These are phyloP conservation scores for Gandaritis pyraliata DNA, from an alignment of 2,888 invertebrate species.

Conservation along the genomic window DNA sequence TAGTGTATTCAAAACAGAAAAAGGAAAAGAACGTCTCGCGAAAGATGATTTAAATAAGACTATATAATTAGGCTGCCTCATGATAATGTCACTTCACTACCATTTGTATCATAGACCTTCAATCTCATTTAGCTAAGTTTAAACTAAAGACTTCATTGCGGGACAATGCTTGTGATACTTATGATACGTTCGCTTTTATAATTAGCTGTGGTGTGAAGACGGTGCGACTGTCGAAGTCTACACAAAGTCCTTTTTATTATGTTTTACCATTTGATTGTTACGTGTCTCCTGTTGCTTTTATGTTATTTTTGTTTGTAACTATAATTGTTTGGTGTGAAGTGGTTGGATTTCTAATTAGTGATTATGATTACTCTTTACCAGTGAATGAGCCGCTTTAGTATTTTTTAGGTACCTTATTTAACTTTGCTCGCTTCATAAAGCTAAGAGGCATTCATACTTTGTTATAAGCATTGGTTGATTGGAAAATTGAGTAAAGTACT, in stretches of 20 bases:
- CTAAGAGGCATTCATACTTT: not conserved
- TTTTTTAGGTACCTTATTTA: not conserved
- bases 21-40: conserved; percentile 1
- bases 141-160: conserved; percentile 36
- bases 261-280: conserved; percentile 27
- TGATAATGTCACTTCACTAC: conserved; percentile 28
- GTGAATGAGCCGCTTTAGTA: conserved; percentile 1
- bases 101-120: conserved; percentile 41
- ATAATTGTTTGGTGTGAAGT: conserved; percentile 6
- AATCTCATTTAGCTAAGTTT: conserved; percentile 41
- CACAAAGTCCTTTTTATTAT: conserved; percentile 9
- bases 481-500: not conserved
- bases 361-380: conserved; percentile 14
- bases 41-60: conserved; percentile 31
- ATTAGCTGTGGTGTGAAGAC: conserved; percentile 6
- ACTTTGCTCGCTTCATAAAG: not conserved
- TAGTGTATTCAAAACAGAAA: conserved; percentile 4
- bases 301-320: conserved; percentile 11
- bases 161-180: conserved; percentile 42
- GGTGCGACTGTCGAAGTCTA: conserved; percentile 4
- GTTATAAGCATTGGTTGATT: not conserved
- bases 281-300: conserved; percentile 9
- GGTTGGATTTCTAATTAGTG: conserved; percentile 13
- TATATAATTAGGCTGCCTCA: conserved; percentile 16
- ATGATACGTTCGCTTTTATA: conserved; percentile 27